Percentiles rank a stretch among this genome's conserved stretches.
Conservation (phyloP, 2,888 invertebrate species). For the Sinodicranocentrus sp. region DNA sequence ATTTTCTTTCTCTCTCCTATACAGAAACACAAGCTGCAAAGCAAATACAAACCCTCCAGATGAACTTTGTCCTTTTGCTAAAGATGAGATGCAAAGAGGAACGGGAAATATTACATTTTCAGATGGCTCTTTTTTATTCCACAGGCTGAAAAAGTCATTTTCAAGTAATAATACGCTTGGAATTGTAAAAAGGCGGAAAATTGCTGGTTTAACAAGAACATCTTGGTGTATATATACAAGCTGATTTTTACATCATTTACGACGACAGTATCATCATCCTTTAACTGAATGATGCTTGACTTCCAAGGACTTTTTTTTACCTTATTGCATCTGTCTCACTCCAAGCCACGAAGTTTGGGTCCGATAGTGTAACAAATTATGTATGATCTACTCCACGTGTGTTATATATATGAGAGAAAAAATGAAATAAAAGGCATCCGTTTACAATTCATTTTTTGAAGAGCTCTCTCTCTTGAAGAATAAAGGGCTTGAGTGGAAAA, state of each 20-base stretch:
- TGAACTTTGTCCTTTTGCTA: no score
- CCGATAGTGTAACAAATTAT: neutral
- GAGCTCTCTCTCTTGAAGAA: neutral
- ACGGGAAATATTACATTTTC: no score
- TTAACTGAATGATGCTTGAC: neutral
- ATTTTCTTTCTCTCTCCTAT: no score
- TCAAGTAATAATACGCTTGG: neutral
- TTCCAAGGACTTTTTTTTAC: neutral
- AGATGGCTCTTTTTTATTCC: neutral
- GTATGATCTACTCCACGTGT: neutral
- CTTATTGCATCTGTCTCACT: neutral
- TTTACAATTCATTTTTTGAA: neutral
- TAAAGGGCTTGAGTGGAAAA: neutral
- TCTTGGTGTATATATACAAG: neutral
- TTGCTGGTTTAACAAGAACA: neutral
- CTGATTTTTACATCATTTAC: slow-evolving; percentile 6
- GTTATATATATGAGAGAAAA: neutral
- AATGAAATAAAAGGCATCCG: neutral
- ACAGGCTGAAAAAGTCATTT: neutral
- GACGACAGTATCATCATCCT: neutral
- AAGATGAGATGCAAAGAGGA: no score
- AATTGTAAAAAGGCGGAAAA: neutral
- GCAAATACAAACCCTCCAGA: no score
- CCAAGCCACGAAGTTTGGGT: neutral
- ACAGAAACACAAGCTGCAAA: no score